Conservation (phyloP, 2,888 invertebrate genomes). For the Auanema sp. region DNA sequence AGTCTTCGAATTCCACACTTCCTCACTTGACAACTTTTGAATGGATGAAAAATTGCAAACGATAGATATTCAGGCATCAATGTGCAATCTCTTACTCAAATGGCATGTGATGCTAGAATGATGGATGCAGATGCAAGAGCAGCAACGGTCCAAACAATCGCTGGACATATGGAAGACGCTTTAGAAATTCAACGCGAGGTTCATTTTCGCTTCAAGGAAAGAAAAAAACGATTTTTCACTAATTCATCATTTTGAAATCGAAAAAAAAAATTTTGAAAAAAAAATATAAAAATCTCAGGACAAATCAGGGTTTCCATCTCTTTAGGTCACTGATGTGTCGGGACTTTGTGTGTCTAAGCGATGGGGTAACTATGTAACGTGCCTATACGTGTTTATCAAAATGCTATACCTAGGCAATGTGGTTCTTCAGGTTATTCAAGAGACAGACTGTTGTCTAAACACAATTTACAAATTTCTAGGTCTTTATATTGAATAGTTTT, state of each 20-base stretch:
- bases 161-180: constrained; percentile 65
- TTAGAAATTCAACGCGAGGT: constrained; percentile 64
- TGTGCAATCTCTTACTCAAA: constrained; percentile 66
- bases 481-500: constrained; percentile 65
- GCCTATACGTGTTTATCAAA: constrained; percentile 65
- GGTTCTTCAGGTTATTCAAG: constrained; percentile 53
- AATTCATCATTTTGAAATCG: neutral
- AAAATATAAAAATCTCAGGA: neutral
- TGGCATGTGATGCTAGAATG: constrained; percentile 66
- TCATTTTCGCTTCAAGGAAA: neutral
- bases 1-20: neutral
- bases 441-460: neutral
- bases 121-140: constrained; percentile 64
- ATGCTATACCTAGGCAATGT: constrained; percentile 64
- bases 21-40: no score
- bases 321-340: constrained; percentile 62
- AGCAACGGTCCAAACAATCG: constrained; percentile 64
- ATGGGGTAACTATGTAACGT: constrained; percentile 65
- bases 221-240: neutral
- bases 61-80: constrained; percentile 65
- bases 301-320: neutral
- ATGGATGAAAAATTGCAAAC: no score
- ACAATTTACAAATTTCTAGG: constrained; percentile 37
- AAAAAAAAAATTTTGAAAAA: neutral
- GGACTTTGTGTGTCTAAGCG: constrained; percentile 64